Evolutionary conservation across 2,113 vertebrate genomes (phyloP), one percentile per base, ranked within the genome.

Genomic region (Scytalopus superciliaris): DNA sequence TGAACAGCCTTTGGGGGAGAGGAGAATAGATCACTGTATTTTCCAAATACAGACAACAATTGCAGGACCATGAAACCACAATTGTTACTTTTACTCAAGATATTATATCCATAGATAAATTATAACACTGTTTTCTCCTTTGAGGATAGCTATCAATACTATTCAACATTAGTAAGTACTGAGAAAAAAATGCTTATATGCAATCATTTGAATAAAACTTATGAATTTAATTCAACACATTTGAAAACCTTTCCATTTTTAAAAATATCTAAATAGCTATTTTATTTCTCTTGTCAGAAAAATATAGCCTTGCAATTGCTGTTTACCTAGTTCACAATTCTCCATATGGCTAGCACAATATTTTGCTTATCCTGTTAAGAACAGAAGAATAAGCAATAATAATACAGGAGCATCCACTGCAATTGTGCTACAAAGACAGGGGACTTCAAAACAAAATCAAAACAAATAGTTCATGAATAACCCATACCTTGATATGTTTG

Each of bases 381-480:
- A 60, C 22, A 87, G 76, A 90, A 83, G 22, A 28, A 11, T 33
- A 84, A 82, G 18, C 37, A 87, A 79, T 57, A 89, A 73, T 50
- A 89, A 73, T 49, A 56, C 25, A 39, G 37, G 44, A 57, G 23
- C n/a, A 67, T 81, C 47, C 49, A 19, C 31, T 72, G 52, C 28
- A 80, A 33, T 74, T 75, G 37, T 77, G 62, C 64, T 67, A 39
- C n/a, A 83, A 78, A 85, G 44, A n/a, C 31, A 88, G 4, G 45
- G 24, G 39, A 49, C 19, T 60, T 89, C n/a, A 80, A 92, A 86
- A 52, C 24, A 76, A 91, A 91, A 93, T 76, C 19, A 64, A 87
- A 87, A 40, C 31, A 67, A 90, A 84, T n/a, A 57, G 19, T 77
- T 94, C 75, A 91, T 91, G 27, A 95, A 81, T 79, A 93, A 89